phyloP scores from a whole-genome alignment of 2,113 vertebrate species.

The Delphinus delphis region DNA sequence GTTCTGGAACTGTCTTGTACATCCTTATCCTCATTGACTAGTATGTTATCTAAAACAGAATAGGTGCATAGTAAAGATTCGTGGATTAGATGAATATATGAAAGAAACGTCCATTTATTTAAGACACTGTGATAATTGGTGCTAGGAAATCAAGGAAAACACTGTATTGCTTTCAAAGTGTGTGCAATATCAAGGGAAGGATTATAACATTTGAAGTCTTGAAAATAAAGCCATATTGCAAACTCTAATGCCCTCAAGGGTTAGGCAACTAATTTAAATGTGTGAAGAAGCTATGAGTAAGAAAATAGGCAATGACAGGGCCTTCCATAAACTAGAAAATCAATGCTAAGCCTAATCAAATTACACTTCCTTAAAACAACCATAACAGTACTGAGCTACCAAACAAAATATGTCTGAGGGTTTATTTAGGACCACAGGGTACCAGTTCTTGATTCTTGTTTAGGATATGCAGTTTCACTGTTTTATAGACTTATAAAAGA shows the following conservation, averaged over 20 bases:
- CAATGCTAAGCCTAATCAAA: neutral
- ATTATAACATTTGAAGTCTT: slow-evolving; percentile 63
- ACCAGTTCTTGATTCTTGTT: neutral
- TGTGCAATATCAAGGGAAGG: slow-evolving; percentile 20
- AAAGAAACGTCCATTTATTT: slow-evolving; percentile 23
- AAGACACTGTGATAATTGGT: slow-evolving; percentile 58
- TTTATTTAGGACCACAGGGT: neutral
- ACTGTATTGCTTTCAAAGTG: slow-evolving; percentile 16
- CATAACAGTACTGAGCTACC: neutral
- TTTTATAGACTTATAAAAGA: neutral
- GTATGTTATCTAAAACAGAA: neutral
- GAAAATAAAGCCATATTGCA: slow-evolving; percentile 15
- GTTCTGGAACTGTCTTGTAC: neutral
- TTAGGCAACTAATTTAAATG: slow-evolving; percentile 62
- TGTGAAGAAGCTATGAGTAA: slow-evolving; percentile 49
- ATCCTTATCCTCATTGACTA: neutral
- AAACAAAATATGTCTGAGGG: neutral
- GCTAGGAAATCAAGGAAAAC: slow-evolving; percentile 36
- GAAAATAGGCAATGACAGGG: neutral
- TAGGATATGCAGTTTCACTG: neutral
- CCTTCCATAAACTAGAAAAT: neutral
- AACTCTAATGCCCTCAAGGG: neutral
- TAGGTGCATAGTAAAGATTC: neutral
- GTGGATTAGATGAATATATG: neutral
- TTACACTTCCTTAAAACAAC: neutral